Evolutionary conservation across 1,140 invertebrate species (phyloP).

Genomic region (Philotrypesis tridentata): DNA sequence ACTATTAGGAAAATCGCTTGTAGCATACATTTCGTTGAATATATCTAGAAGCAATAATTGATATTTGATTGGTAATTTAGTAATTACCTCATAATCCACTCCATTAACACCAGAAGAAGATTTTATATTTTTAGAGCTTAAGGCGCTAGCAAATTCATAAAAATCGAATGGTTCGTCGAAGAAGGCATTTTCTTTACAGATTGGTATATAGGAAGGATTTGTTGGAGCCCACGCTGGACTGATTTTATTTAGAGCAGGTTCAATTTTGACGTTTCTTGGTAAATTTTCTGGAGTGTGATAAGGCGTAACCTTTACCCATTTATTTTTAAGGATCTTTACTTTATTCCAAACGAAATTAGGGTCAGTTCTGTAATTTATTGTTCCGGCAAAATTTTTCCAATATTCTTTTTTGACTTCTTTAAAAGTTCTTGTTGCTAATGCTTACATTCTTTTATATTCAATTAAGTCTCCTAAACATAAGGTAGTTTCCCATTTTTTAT

Average conservation of each 20-base stretch:
- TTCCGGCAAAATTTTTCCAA: neutral
- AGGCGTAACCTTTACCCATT: neutral
- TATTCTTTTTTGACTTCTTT: neutral
- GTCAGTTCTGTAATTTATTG: neutral
- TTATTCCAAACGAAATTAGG: conserved; percentile 6
- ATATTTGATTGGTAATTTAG: neutral
- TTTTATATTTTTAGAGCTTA: neutral
- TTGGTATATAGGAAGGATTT: neutral
- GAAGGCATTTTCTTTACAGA: neutral
- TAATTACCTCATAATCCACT: neutral
- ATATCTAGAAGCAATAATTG: neutral
- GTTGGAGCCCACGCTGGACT: neutral
- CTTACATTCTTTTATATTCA: neutral
- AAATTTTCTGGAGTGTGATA: neutral
- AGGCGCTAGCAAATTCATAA: neutral
- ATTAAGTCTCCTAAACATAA: neutral
- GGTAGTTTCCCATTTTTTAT: neutral
- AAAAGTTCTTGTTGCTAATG: neutral
- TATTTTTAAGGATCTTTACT: conserved; percentile 5
- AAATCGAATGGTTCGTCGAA: neutral
- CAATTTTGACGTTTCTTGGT: neutral
- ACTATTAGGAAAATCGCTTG: neutral
- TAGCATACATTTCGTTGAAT: neutral
- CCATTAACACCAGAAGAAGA: neutral
- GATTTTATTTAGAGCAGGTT: neutral